These are phyloP conservation scores for Smutsia gigantea DNA, from an alignment of 2,797 vertebrate genomes.

Conservation along the genomic window DNA sequence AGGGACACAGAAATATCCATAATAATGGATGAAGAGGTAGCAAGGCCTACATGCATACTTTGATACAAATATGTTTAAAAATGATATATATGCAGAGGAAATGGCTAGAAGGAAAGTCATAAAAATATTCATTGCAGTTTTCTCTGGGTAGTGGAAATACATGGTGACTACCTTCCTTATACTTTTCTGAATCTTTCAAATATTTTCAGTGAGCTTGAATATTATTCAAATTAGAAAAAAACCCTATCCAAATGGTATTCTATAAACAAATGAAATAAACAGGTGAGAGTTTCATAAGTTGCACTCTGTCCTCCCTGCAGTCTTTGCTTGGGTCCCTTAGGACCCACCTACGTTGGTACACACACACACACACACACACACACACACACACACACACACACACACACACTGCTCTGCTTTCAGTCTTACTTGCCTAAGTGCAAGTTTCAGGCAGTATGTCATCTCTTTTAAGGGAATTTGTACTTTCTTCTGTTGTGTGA, in stretches of 20 bases:
- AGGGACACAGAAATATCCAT: conserved; percentile 1
- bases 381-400: background rate
- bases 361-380: background rate
- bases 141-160: conserved; percentile 2
- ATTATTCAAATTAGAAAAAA: conserved; percentile 36
- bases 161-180: background rate
- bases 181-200: conserved; percentile 41
- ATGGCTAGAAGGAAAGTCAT: conserved; percentile 6
- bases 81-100: conserved; percentile 30
- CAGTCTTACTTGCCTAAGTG: background rate
- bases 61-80: conserved; percentile 54
- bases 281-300: conserved; percentile 46
- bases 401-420: background rate
- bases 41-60: background rate
- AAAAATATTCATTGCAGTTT: background rate
- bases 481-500: conserved; percentile 34
- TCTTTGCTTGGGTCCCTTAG: background rate
- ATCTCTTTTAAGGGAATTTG: conserved; percentile 61
- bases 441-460: conserved; percentile 46
- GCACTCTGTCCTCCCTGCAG: background rate
- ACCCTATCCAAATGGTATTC: background rate
- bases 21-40: background rate
- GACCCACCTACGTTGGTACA: background rate
- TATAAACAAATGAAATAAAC: conserved; percentile 27
- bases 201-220: conserved; percentile 1